Conservation (phyloP, 2,113 vertebrate species). For the Mionectes macconnelli region DNA sequence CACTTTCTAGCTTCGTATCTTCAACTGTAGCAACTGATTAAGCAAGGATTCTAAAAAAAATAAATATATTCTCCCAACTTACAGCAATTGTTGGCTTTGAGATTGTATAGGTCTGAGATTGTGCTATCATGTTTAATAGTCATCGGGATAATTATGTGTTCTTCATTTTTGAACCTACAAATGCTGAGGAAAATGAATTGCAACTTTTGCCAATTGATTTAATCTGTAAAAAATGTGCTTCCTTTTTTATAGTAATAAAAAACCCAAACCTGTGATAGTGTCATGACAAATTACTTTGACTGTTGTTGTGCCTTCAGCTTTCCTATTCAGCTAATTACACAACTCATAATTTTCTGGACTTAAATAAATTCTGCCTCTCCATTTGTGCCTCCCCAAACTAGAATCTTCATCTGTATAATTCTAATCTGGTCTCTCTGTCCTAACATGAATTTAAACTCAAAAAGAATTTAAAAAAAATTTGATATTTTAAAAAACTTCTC, state of each 20-base stretch:
- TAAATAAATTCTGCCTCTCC: not conserved
- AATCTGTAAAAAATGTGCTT: not conserved
- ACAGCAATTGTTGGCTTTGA: not conserved
- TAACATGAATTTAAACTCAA: not conserved
- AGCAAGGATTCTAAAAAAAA: not conserved
- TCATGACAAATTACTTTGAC: not conserved
- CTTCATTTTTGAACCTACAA: not conserved
- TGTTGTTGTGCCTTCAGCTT: not conserved
- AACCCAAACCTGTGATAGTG: not conserved
- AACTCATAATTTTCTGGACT: not conserved
- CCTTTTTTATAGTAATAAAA: not conserved
- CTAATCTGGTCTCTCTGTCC: not conserved
- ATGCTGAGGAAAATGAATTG: not conserved
- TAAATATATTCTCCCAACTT: not conserved
- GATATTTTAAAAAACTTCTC: not conserved
- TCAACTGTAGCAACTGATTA: not conserved
- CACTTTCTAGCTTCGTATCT: not conserved
- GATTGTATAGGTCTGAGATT: not conserved
- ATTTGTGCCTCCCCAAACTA: not conserved
- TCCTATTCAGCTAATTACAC: not conserved
- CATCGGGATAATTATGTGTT: not conserved
- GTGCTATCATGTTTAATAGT: not conserved
- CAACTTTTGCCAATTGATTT: not conserved
- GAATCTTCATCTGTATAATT: not conserved
- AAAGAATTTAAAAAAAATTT: rapidly evolving